Conservation (phyloP, 2,888 invertebrate genomes). For the Atrina japonica region DNA sequence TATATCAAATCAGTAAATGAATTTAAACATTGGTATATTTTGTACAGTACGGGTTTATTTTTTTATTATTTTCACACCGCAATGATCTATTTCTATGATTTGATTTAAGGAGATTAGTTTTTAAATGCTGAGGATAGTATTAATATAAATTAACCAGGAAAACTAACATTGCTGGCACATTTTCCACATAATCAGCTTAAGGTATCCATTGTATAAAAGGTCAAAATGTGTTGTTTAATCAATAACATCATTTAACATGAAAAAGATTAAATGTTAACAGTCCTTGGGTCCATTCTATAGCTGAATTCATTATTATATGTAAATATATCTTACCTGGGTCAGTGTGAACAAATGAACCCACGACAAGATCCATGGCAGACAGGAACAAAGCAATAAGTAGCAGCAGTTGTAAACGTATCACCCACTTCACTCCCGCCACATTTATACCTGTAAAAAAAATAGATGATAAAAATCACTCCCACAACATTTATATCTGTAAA, state of each 20-base stretch:
- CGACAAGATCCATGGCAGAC: slow-evolving; percentile 95
- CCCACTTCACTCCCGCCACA: slow-evolving; percentile 98
- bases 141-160: slow-evolving; percentile 90
- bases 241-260: background rate
- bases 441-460: slow-evolving; percentile 87
- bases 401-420: slow-evolving; percentile 95
- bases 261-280: too few species aligned
- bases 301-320: too few species aligned
- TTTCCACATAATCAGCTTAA: too few species aligned
- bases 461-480: background rate
- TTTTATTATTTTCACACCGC: too few species aligned
- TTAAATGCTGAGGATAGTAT: slow-evolving; percentile 97
- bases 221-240: too few species aligned
- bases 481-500: background rate
- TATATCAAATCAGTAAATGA: too few species aligned
- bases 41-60: too few species aligned
- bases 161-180: too few species aligned
- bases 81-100: too few species aligned
- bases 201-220: too few species aligned
- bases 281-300: too few species aligned
- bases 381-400: slow-evolving; percentile 91
- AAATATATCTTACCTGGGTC: slow-evolving; percentile 82
- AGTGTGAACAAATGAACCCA: slow-evolving; percentile 92
- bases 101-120: slow-evolving; percentile 99
- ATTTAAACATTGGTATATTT: too few species aligned